Base-by-base conservation (phyloP, 2,113 vertebrate species). In the Dipodomys ordii region DNA sequence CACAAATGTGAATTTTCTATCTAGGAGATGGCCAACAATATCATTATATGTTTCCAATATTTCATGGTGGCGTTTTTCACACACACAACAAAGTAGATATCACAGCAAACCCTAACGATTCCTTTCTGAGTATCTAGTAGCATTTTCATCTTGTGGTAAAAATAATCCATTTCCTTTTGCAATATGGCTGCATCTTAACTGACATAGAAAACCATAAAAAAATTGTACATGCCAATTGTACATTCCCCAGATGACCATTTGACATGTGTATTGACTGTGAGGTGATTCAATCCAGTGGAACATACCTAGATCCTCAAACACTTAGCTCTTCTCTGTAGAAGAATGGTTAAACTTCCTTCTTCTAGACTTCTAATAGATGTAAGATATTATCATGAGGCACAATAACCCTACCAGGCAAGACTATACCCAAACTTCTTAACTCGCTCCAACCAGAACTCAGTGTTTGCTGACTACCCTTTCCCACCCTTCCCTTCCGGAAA, bases 131-230 rank as follows among this genome's bases (percentile, higher is more conserved):
- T 62, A 20, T 30, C 27, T 72, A 11, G 27, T 30, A 13, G 19
- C 3, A 80, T 74, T 83, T 94, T 20, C 64, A 67, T 44, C 27
- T 62, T n/a, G n/a, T n/a, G 78, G 60, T 91, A 16, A 86, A 71
- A 20, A 78, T 27, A n/a, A 20, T 15, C 27, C 27, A 9, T 16
- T 28, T 57, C 15, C n/a, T 39, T 7, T 35, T 88, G 53, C 18
- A 78, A 68, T 49, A 22, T 69, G 68, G 77, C 0, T 19, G 62
- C 68, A 62, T 25, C 71, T 44, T 60, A 62, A 22, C 39, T 18
- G 28, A 69, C 25, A 60, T 1, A 68, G 8, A 80, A 78, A 32
- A 32, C 44, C 7, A 28, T n/a, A 79, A 32, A 46, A 46, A 39
- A 39, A 39, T 39, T 39, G 39, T 39, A 39, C 39, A 39, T 39